These are phyloP conservation scores for Drusus annulatus DNA, from an alignment of 1,140 invertebrate genomes.

Conservation along the genomic window DNA sequence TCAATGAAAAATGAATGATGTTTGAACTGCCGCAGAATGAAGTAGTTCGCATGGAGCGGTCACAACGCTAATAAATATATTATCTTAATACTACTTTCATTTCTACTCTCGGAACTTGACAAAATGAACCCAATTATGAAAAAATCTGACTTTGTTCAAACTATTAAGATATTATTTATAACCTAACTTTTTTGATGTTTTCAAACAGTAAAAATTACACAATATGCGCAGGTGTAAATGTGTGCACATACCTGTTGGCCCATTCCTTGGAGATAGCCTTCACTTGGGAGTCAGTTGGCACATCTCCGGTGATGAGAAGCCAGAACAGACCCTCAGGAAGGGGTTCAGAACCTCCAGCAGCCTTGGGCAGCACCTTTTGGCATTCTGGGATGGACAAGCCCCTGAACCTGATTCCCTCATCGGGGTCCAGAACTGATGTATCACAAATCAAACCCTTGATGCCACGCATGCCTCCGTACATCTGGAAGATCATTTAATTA, in stretches of 20 bases:
- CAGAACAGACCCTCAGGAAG: conserved; percentile 97
- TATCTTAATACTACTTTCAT: too few relatives aligned
- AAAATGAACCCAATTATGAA: too few relatives aligned
- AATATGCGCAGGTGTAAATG: neutral
- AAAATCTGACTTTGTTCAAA: too few relatives aligned
- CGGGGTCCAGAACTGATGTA: conserved; percentile 94
- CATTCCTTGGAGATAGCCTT: conserved; percentile 91
- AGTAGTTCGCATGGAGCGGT: too few relatives aligned
- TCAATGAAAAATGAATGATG: too few relatives aligned
- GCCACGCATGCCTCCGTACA: conserved; percentile 98
- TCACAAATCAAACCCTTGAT: conserved; percentile 96
- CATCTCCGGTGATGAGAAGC: conserved; percentile 93
- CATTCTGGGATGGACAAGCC: conserved; percentile 97
- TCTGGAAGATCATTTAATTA: conserved; percentile 70
- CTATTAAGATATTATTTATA: too few relatives aligned
- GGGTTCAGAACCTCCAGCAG: conserved; percentile 87
- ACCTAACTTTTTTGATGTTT: too few relatives aligned
- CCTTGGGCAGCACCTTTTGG: conserved; percentile 92
- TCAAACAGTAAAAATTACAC: too few relatives aligned
- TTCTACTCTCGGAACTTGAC: too few relatives aligned
- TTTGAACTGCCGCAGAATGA: too few relatives aligned
- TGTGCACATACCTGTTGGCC: conserved; percentile 79
- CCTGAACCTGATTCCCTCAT: conserved; percentile 96
- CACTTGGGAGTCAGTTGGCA: conserved; percentile 88
- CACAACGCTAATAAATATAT: too few relatives aligned